phyloP scores from a whole-genome alignment of 53 echinoderm and acorn worm genomes.

The Paracentrotus lividus region DNA sequence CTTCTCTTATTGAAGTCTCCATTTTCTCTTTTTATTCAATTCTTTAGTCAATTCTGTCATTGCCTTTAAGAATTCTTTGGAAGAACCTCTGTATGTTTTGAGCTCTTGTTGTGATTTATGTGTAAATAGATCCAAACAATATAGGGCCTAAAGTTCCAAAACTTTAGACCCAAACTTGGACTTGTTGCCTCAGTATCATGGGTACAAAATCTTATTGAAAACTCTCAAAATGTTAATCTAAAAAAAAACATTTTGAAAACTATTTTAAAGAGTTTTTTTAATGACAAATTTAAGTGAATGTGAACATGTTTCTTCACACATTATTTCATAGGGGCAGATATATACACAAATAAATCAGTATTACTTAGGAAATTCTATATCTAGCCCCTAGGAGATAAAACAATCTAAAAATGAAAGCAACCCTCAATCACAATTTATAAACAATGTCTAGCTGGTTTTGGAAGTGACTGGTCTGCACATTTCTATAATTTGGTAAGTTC shows the following conservation, averaged over 20 bases:
- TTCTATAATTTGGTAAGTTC: not conserved
- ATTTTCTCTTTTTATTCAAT: not conserved
- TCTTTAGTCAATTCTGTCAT: not conserved
- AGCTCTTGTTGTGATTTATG: not conserved
- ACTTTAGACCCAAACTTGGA: not conserved
- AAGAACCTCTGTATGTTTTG: not conserved
- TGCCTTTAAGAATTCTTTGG: not conserved
- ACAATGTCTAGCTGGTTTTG: not conserved
- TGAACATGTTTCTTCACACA: too few species aligned
- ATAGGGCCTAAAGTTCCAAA: not conserved
- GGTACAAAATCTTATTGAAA: not conserved
- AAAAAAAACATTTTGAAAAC: not conserved
- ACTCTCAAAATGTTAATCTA: not conserved
- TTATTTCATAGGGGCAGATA: not conserved
- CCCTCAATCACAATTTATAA: not conserved
- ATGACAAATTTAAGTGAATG: not conserved
- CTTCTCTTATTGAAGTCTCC: not conserved
- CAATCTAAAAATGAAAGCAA: not conserved
- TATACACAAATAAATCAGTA: conserved; percentile 4
- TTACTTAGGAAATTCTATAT: not conserved
- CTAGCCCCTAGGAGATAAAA: not conserved
- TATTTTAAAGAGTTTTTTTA: not conserved
- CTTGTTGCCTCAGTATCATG: not conserved
- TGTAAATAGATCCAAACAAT: not conserved
- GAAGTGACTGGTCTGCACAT: not conserved